These are phyloP conservation scores for Sebastes dallii DNA, from an alignment of 2,797 vertebrate genomes.

Conservation along the genomic window DNA sequence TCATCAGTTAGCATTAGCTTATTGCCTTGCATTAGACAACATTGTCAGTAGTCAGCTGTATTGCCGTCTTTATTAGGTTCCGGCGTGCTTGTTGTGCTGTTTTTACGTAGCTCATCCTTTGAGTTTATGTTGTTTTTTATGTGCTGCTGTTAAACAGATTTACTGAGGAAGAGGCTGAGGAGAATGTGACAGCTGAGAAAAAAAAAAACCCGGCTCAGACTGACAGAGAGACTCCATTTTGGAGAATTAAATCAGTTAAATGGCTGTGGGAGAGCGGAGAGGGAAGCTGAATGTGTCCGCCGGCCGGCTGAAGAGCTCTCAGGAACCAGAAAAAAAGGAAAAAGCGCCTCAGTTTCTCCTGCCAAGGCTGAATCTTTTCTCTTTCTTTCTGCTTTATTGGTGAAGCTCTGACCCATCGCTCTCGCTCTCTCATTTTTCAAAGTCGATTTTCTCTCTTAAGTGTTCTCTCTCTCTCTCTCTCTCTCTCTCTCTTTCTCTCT, in stretches of 20 bases:
- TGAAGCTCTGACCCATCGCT: conserved; percentile 58
- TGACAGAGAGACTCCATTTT: conserved; percentile 74
- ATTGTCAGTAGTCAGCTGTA: conserved; percentile 34
- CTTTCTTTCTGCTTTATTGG: conserved; percentile 53
- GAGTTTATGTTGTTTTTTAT: conserved; percentile 60
- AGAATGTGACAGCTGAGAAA: conserved; percentile 61
- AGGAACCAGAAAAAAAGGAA: conserved; percentile 8
- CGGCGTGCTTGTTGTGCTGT: conserved; percentile 46
- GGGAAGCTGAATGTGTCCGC: conserved; percentile 58
- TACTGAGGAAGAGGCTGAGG: conserved; percentile 51
- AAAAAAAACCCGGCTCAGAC: conserved; percentile 27
- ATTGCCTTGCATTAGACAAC: conserved; percentile 34
- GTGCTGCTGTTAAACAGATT: conserved; percentile 66
- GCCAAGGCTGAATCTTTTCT: conserved; percentile 56
- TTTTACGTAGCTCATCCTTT: conserved; percentile 58
- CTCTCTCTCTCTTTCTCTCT: conserved; percentile 48
- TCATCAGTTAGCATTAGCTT: conserved; percentile 52
- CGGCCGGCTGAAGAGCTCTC: conserved; percentile 63
- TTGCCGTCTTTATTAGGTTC: conserved; percentile 35
- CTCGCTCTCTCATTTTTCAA: conserved; percentile 67
- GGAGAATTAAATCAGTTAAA: conserved; percentile 76
- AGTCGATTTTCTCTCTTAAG: conserved; percentile 71
- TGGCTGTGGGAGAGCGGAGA: conserved; percentile 58
- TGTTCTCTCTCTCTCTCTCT: conserved; percentile 21
- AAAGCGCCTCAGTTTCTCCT: conserved; percentile 53